phyloP scores from a whole-genome alignment of 35 echinoderm and acorn worm genomes.

The Lytechinus variegatus region DNA sequence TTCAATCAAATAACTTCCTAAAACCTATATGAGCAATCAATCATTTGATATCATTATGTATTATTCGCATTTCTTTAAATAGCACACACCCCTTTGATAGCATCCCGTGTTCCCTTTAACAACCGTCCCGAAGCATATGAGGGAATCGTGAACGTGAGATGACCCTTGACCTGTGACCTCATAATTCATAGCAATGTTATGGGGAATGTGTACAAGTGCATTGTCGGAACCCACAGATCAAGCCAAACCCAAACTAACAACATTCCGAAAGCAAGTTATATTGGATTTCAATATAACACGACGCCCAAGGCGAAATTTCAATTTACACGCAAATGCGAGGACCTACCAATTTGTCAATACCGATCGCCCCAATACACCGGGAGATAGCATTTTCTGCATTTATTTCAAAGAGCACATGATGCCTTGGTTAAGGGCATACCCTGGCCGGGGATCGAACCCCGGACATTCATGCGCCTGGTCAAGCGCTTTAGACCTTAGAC shows the following conservation, averaged over 20 bases:
- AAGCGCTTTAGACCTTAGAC: no score
- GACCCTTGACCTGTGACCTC: conserved; percentile 15
- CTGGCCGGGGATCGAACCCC: no score
- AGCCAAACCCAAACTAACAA: neutral
- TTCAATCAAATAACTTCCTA: neutral
- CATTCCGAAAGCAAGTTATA: neutral
- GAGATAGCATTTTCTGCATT: neutral
- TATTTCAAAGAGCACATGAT: no score
- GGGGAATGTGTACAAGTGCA: neutral
- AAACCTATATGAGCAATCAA: neutral
- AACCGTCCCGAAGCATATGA: neutral
- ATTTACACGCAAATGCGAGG: neutral
- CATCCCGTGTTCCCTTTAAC: neutral
- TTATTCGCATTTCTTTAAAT: neutral
- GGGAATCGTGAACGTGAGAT: neutral
- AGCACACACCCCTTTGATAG: neutral
- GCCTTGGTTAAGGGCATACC: no score
- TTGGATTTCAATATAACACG: neutral
- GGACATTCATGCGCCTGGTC: no score
- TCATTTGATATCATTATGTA: neutral
- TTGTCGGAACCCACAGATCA: neutral
- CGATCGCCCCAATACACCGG: neutral
- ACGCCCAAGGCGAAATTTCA: neutral
- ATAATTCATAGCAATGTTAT: neutral
- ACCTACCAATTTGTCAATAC: neutral